A percentile compares a stretch with the other conserved stretches of the same genome.
These are phyloP conservation scores for Scaptomyza montana DNA, from an alignment of 1,140 invertebrate genomes.

Conservation along the genomic window DNA sequence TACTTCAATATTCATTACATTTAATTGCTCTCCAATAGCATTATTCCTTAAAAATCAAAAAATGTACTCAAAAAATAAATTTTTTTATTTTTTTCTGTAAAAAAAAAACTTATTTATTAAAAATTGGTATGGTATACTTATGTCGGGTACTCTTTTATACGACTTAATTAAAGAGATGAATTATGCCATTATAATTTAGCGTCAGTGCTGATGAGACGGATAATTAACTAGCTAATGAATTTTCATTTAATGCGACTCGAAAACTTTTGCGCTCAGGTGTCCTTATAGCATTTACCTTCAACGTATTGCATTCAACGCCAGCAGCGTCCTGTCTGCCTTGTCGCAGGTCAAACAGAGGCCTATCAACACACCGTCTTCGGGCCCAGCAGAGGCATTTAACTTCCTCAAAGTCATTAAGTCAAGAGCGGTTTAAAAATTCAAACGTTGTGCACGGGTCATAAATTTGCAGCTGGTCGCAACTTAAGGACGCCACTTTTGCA, in stretches of 20 bases:
- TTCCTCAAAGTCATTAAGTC: slow-evolving; percentile 37
- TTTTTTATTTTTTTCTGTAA: slow-evolving; percentile 15
- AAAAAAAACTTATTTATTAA: too few relatives aligned
- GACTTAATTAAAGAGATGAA: background rate
- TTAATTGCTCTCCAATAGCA: too few relatives aligned
- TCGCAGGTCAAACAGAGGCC: slow-evolving; percentile 29
- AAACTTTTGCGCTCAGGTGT: slow-evolving; percentile 14
- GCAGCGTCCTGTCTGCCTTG: background rate
- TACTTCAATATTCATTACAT: too few relatives aligned
- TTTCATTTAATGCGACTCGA: slow-evolving; percentile 44
- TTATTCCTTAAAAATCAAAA: too few relatives aligned
- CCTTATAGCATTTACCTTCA: slow-evolving; percentile 40
- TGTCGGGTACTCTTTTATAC: too few relatives aligned
- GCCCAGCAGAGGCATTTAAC: slow-evolving; percentile 10
- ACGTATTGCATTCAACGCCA: slow-evolving; percentile 11
- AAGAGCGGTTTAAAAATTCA: slow-evolving; percentile 41
- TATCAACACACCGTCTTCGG: background rate
- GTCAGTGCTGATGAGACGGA: slow-evolving; percentile 38
- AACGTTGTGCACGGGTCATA: slow-evolving; percentile 44
- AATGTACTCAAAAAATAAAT: too few relatives aligned
- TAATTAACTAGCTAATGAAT: slow-evolving; percentile 78
- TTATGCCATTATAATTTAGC: slow-evolving; percentile 28
- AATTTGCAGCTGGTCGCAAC: slow-evolving; percentile 28
- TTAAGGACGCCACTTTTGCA: slow-evolving; percentile 35
- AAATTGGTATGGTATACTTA: too few relatives aligned